phyloP scores from a whole-genome alignment of 2,888 invertebrate genomes.

The Oligia strigilis region DNA sequence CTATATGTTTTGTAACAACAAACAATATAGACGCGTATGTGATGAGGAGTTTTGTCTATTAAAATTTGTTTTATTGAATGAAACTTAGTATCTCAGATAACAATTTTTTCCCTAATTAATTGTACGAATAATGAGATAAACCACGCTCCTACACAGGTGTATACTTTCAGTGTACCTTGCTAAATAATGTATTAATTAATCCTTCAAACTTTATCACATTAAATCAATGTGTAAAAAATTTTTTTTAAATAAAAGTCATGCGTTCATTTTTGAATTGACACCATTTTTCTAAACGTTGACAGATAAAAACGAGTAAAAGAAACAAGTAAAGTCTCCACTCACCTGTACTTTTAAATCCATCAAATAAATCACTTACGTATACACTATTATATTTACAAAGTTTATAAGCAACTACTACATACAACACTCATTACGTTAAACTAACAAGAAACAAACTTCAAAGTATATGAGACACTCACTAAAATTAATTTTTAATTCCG shows the following conservation, averaged over 20 bases:
- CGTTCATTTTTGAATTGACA: not conserved
- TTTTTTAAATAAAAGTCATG: not conserved
- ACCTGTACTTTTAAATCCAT: slow-evolving; percentile 64
- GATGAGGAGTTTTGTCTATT: not conserved
- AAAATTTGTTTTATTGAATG: not conserved
- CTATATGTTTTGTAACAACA: slow-evolving; percentile 21
- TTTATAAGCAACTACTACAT: slow-evolving; percentile 50
- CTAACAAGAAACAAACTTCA: slow-evolving; percentile 49
- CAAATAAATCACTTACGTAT: slow-evolving; percentile 47
- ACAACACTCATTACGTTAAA: slow-evolving; percentile 36
- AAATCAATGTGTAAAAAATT: not conserved
- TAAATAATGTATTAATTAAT: not conserved
- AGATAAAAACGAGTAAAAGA: not conserved
- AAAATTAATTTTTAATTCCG: slow-evolving; percentile 42
- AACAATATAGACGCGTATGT: slow-evolving; percentile 12
- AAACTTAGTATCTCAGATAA: not conserved
- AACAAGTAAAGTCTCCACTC: slow-evolving; percentile 29
- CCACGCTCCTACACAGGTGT: not conserved
- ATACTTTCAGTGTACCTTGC: not conserved
- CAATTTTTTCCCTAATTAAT: not conserved
- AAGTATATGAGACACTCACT: slow-evolving; percentile 60
- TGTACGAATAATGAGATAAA: not conserved
- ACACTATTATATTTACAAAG: slow-evolving; percentile 59
- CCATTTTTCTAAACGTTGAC: not conserved
- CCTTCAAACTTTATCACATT: not conserved